phyloP scores from a whole-genome alignment of 1,140 invertebrate species.

The Campoletis sonorensis region DNA sequence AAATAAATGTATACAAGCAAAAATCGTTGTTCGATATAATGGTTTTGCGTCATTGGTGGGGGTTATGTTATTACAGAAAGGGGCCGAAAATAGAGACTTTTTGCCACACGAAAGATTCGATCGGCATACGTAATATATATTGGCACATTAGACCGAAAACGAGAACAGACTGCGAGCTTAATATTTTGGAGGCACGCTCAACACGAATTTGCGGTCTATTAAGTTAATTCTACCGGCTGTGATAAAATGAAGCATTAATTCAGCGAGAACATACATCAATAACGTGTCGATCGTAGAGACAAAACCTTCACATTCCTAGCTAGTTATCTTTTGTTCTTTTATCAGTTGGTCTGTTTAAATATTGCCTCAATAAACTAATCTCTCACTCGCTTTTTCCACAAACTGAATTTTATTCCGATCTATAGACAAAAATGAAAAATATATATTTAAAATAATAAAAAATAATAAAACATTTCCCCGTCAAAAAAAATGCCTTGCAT shows the following conservation, averaged over 20 bases:
- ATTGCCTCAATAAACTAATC: neutral
- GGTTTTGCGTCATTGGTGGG: neutral
- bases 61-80: slow-evolving; percentile 4
- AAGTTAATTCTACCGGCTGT: neutral
- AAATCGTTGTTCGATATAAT: slow-evolving; percentile 8
- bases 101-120: neutral
- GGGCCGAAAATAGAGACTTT: neutral
- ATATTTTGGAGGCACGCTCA: slow-evolving; percentile 21
- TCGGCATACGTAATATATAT: neutral
- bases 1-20: neutral
- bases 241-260: neutral
- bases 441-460: no score
- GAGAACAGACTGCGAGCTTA: neutral
- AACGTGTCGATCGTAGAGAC: neutral
- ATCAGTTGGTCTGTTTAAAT: neutral
- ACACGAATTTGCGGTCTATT: slow-evolving; percentile 17
- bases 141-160: neutral
- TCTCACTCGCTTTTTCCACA: no score
- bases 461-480: no score
- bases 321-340: neutral
- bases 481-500: no score
- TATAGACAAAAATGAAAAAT: no score
- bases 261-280: neutral
- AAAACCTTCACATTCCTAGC: no score
- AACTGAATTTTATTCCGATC: no score